Evolutionary conservation across 2,888 invertebrate species (phyloP).

Genomic region (Cryptus viduatorius): DNA sequence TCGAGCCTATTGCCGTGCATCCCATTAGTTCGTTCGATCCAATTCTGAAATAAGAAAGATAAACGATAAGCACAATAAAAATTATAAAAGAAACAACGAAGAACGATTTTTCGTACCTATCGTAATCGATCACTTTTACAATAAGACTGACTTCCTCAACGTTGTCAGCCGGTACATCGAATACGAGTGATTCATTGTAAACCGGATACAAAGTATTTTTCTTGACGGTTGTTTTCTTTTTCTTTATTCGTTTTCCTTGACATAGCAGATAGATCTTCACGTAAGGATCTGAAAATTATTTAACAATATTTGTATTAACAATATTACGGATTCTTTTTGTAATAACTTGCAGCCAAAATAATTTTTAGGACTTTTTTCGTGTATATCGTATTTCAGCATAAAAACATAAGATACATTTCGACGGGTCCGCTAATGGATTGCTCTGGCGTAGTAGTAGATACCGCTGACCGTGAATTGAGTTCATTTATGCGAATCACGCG

Average conservation of each 20-base stretch:
- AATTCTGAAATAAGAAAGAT: constrained; percentile 87
- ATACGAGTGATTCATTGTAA: constrained; percentile 97
- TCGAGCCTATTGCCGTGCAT: constrained; percentile 92
- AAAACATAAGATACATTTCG: no score
- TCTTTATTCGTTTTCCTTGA: constrained; percentile 95
- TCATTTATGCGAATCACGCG: background rate
- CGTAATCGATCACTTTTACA: constrained; percentile 95
- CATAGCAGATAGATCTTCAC: constrained; percentile 96
- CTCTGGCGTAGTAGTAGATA: no score
- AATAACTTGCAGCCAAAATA: no score
- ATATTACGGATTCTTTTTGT: background rate
- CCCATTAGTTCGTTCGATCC: constrained; percentile 95
- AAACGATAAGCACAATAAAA: background rate
- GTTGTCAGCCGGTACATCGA: constrained; percentile 94
- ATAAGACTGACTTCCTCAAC: constrained; percentile 93
- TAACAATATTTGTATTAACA: background rate
- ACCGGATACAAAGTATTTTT: constrained; percentile 94
- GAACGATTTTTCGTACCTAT: constrained; percentile 88
- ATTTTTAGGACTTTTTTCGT: no score
- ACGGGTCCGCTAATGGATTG: no score
- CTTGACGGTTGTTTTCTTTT: constrained; percentile 96
- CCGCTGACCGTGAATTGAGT: background rate
- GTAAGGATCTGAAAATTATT: constrained; percentile 91
- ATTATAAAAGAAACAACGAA: constrained; percentile 5
- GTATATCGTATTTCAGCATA: no score